Conservation (phyloP, 2,797 vertebrate species). For the Potorous gilbertii region DNA sequence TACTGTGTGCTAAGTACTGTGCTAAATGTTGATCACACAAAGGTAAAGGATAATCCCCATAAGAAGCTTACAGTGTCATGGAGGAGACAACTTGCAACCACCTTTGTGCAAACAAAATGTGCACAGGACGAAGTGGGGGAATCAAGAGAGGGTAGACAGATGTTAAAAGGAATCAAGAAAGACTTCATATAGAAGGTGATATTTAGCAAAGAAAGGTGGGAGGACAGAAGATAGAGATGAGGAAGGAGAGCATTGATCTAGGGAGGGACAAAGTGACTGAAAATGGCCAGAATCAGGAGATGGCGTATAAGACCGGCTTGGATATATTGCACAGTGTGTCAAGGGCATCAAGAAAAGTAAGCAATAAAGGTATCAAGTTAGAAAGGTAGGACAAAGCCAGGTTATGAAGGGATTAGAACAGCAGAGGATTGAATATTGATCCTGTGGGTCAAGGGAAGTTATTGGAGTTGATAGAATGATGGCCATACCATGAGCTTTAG, state of each 20-base stretch:
- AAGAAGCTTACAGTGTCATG: too few relatives aligned
- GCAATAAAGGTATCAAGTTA: neutral
- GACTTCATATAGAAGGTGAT: neutral
- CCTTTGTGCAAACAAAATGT: neutral
- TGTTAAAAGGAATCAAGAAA: neutral
- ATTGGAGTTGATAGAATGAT: neutral
- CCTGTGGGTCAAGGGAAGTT: neutral
- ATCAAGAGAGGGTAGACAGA: neutral
- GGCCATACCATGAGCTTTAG: neutral
- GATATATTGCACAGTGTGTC: neutral
- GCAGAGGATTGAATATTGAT: neutral
- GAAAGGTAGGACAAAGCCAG: neutral
- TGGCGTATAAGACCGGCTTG: neutral
- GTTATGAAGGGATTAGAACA: neutral
- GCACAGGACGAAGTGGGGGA: neutral
- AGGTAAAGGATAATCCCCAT: neutral
- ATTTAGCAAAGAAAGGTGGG: neutral
- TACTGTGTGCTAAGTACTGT: neutral
- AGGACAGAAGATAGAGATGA: neutral
- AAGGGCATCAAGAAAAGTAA: neutral
- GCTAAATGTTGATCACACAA: neutral
- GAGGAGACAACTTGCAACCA: neutral
- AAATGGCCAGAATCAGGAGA: neutral
- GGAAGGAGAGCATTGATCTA: neutral
- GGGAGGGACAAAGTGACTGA: neutral